Evolutionary conservation across 2,888 invertebrate species (phyloP).

Genomic region (Argynnis bischoffii): DNA sequence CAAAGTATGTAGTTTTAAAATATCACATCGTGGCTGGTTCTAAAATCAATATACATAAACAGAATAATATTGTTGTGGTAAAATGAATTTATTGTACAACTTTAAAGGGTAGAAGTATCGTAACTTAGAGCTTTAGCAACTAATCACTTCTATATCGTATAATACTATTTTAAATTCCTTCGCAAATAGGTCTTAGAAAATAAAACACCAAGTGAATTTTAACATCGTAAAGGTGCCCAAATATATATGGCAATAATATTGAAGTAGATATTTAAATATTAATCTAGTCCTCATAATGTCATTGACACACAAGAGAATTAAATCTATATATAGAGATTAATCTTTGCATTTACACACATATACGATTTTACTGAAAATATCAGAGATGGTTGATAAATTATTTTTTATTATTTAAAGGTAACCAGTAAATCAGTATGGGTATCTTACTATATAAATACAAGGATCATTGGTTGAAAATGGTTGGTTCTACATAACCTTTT

Average conservation of each 20-base stretch:
- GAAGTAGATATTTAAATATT: conserved; percentile 40
- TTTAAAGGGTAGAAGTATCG: conserved; percentile 34
- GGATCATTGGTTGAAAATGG: too few relatives aligned
- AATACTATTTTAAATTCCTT: conserved; percentile 30
- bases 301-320: conserved; percentile 13
- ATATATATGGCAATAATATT: conserved; percentile 48
- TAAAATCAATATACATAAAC: conserved; percentile 10
- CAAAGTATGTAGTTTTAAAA: conserved; percentile 25
- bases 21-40: conserved; percentile 24
- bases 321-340: neutral
- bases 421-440: too few relatives aligned
- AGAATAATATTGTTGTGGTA: conserved; percentile 20
- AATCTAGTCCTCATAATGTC: conserved; percentile 25
- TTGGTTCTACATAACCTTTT: too few relatives aligned
- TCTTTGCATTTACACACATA: neutral
- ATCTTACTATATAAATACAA: too few relatives aligned
- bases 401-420: too few relatives aligned
- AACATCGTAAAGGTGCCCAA: conserved; percentile 43
- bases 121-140: conserved; percentile 39
- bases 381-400: too few relatives aligned
- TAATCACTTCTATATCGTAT: conserved; percentile 36
- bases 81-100: conserved; percentile 37
- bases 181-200: conserved; percentile 35
- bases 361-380: too few relatives aligned
- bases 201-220: conserved; percentile 39